Base-by-base conservation (phyloP, 2,797 vertebrate species). In the Gadopsis bispinosus region DNA sequence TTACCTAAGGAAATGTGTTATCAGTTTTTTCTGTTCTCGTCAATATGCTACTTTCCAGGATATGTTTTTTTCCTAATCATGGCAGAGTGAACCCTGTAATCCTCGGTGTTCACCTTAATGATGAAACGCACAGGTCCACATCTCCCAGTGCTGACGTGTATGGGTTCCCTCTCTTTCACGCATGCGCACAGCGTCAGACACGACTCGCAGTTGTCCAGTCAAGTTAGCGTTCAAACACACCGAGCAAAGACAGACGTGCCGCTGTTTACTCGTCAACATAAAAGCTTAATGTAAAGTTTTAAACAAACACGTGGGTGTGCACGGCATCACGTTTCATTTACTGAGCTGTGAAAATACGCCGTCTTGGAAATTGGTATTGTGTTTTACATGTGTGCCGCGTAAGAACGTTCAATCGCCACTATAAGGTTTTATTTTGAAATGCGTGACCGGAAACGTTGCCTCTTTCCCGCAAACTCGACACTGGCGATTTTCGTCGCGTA, bases 131-230 rank as follows among this genome's bases (percentile, higher is more conserved):
- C 54, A 67, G 12, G 20, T 77, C 62, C 70, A 71, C 79, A 50
- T 78, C 59, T 58, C 55, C 62, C 62, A 83, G 53, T 90, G 94
- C 93, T 95, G 94, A 95, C 95, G 94, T 96, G 93, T 94, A 91
- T 89, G 73, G 87, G 61, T 4, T 71, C 66, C 86, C 87, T 79
- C 26, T 43, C 1, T n/a, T 64, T 47, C 19, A 58, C 94, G 91
- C 94, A 92, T 94, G 95, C 95, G 95, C 43, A 86, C n/a, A 60
- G 0, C n/a, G 7, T 3, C 60, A 61, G 11, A 41, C 17, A 6
- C 14, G 8, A 7, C 43, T 54, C 33, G n/a, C 13, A 29, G 16
- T 26, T 26, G 26, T 12, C 2, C 4, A 0, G 16, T 75, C 31
- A 80, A 81, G 61, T 3, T 10, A 43, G 0, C 22, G 26, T 3